These are phyloP conservation scores for Pseudorectes ferrugineus DNA, from an alignment of 2,113 vertebrate genomes.

Conservation along the genomic window DNA sequence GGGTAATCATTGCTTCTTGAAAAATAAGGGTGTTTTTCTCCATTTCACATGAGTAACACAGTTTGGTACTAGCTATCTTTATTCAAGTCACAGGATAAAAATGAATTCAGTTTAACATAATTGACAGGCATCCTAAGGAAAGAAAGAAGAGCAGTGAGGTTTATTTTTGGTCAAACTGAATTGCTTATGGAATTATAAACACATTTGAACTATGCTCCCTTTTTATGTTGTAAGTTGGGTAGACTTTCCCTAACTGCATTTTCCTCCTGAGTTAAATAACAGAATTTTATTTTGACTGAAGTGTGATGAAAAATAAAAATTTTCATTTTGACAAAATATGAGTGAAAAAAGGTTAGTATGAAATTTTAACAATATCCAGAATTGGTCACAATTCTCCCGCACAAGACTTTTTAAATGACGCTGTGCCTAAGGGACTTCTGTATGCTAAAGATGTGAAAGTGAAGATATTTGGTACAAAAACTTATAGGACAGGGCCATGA, in stretches of 20 bases:
- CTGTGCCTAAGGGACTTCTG: background rate
- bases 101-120: background rate
- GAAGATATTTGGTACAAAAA: background rate
- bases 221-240: background rate
- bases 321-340: background rate
- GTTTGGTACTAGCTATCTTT: background rate
- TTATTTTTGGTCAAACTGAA: background rate
- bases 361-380: background rate
- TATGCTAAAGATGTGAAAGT: background rate
- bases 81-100: background rate
- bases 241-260: background rate
- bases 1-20: background rate
- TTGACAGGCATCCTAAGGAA: background rate
- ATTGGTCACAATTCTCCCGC: background rate
- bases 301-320: background rate
- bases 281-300: background rate
- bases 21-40: background rate
- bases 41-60: background rate
- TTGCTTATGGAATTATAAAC: background rate
- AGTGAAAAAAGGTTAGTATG: rapidly evolving
- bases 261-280: background rate
- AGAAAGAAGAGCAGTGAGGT: background rate
- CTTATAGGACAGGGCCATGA: rapidly evolving
- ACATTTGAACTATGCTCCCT: background rate
- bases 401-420: background rate